These are phyloP conservation scores for Uloborus diversus DNA, from an alignment of 1,140 invertebrate species.

Conservation along the genomic window DNA sequence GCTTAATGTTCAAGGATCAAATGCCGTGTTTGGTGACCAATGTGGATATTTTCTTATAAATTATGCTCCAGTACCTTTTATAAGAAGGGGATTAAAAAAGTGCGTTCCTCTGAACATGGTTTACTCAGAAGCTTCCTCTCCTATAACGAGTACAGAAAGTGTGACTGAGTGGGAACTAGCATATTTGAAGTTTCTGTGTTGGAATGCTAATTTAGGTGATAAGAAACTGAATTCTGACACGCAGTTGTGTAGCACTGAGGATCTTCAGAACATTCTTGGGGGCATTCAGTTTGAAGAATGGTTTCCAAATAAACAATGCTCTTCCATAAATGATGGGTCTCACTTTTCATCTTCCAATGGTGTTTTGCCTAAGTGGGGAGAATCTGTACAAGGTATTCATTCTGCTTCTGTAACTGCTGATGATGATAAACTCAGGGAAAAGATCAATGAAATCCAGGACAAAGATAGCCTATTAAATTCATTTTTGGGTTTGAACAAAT, in stretches of 20 bases:
- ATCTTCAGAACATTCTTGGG: constrained; percentile 89
- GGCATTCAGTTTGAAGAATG: constrained; percentile 89
- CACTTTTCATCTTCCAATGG: constrained; percentile 6
- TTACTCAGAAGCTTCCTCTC: constrained; percentile 76
- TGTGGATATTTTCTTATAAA: constrained; percentile 95
- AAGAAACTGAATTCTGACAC: constrained; percentile 8
- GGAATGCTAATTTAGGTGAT: constrained; percentile 87
- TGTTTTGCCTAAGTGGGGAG: background rate
- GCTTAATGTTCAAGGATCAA: constrained; percentile 76
- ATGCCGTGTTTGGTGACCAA: constrained; percentile 70
- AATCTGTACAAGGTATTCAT: background rate
- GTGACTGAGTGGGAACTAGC: constrained; percentile 88
- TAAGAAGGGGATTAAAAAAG: constrained; percentile 81
- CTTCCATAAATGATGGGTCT: constrained; percentile 27
- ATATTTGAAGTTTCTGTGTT: constrained; percentile 93
- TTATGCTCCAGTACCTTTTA: constrained; percentile 92
- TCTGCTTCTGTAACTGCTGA: background rate
- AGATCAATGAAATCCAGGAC: constrained; percentile 36
- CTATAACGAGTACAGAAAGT: constrained; percentile 85
- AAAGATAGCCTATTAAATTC: constrained; percentile 38
- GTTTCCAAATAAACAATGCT: constrained; percentile 72
- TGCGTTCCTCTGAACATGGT: constrained; percentile 95
- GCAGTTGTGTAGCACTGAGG: constrained; percentile 82
- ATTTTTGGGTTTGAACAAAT: constrained; percentile 30
- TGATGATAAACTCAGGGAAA: constrained; percentile 42